Conservation (phyloP, 2,888 invertebrate species). For the Tipula confusa region DNA sequence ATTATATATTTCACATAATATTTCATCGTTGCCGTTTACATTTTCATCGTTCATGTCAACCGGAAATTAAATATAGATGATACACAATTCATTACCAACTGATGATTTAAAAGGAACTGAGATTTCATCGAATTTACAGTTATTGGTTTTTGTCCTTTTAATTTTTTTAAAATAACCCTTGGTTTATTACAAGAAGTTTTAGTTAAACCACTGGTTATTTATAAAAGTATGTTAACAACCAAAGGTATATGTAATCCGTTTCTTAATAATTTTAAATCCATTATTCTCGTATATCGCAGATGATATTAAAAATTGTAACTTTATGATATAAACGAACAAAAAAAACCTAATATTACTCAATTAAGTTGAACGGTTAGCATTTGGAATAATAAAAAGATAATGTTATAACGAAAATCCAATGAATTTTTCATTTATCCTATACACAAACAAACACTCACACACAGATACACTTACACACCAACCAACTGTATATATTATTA, state of each 20-base stretch:
- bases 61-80: not conserved
- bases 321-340: not conserved
- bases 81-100: not conserved
- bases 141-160: not conserved
- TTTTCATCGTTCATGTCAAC: not conserved
- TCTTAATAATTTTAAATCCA: not conserved
- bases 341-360: not conserved
- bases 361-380: not conserved
- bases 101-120: too few species aligned
- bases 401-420: not conserved
- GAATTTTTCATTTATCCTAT: not conserved
- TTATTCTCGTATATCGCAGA: not conserved
- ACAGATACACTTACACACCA: not conserved
- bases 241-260: too few species aligned
- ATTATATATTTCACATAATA: too few species aligned
- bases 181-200: too few species aligned
- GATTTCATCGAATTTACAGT: too few species aligned
- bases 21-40: not conserved
- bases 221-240: not conserved
- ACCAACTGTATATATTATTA: not conserved
- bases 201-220: too few species aligned
- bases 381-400: constrained; percentile 1
- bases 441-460: not conserved
- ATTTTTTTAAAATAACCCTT: not conserved
- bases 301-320: not conserved